Base-by-base conservation (phyloP, 1,140 invertebrate species). In the Steinernema khuongi region DNA sequence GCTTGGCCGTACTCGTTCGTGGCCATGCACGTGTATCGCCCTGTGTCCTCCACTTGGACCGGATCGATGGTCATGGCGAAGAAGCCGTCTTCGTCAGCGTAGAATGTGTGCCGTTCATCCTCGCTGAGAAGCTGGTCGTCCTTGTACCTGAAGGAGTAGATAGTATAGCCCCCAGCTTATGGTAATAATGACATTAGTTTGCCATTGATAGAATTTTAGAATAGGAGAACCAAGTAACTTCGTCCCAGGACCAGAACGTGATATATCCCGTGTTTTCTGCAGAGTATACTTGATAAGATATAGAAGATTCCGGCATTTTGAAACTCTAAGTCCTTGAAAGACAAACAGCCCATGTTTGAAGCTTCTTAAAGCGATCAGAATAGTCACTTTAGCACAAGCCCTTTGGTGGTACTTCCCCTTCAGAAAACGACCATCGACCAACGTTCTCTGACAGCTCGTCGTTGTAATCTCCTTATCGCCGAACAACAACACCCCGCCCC, bases 31-130 rank as follows among this genome's bases (percentile, higher is more conserved):
- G 90, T 90, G 87, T 98, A 99, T 29, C 89, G 88, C 1, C 95
- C 96, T 36, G 91, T 92, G 87, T 98, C 96, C 18, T 88, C 83
- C n/a, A 89, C 76, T 67, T 84, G 81, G 18, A 97, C 93, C 76
- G 93, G 90, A 0, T 91, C 89, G 75, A 98, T 95, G 1, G 96
- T 90, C 33, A 99, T 81, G 85, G 96, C 94, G 87, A 94, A 96
- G 81, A 91, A 94, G 41, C 94, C 94, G 31, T 90, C 90, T 18
- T 92, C 91, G 90, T 92, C 43, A 88, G 89, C 66, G 32, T 94
- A 90, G 31, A 87, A 83, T 78, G 90, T 90, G 22, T 94, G 88
- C 11, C 92, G 89, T 19, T 92, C 90, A 71, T 91, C 89, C n/a
- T 89, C 88, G 36, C 89, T 88, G 66, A 96, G 90, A 79, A 90